Evolutionary conservation across 2,113 vertebrate species (phyloP), one percentile per base, ranked within the genome.

Genomic region (Dinomys branickii): DNA sequence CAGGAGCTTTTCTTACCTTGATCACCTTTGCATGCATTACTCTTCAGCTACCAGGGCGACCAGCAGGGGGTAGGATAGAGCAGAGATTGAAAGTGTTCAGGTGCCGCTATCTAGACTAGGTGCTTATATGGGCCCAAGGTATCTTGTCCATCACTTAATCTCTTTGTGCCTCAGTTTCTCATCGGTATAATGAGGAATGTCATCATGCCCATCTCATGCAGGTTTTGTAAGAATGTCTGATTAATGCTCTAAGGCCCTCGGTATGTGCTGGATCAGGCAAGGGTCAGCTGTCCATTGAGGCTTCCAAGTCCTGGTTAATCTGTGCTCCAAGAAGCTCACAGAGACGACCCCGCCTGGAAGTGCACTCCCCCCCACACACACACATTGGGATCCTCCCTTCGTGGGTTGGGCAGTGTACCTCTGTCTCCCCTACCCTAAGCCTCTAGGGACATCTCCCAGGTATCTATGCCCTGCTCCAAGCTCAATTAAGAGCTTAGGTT

Each of bases 111-210:
- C 10, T 26, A 26, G 1, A 28, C 1, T 20, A 17, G 2, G 4
- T 16, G 1, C 17, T 63, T 50, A 59, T 35, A 16, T 7, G 65
- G 65, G 35, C 56, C 14, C 26, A 16, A 13, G 54, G 10, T 30
- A 35, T 38, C 44, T 22, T 38, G 50, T 30, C 30, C 56, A 26
- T 85, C 75, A 11, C 22, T 71, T 41, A 35, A 77, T 17, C 1
- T 44, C 20, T 35, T 47, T 61, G 22, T 83, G n/a, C 44, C n/a
- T 95, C 38, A 6, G 14, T 84, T 91, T 94, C 52, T 96, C 67
- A 54, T 52, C 65, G 50, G 5, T 13, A 7, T 67, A 58, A 85
- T 24, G 52, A 56, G 47, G 56, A 80, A 30, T 67, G 47, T 44
- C 61, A 35, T 9, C 85, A 1, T 3, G 33, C 12, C 24, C 41